These are phyloP conservation scores for Bombus affinis DNA, from an alignment of 1,140 invertebrate genomes.

Conservation along the genomic window DNA sequence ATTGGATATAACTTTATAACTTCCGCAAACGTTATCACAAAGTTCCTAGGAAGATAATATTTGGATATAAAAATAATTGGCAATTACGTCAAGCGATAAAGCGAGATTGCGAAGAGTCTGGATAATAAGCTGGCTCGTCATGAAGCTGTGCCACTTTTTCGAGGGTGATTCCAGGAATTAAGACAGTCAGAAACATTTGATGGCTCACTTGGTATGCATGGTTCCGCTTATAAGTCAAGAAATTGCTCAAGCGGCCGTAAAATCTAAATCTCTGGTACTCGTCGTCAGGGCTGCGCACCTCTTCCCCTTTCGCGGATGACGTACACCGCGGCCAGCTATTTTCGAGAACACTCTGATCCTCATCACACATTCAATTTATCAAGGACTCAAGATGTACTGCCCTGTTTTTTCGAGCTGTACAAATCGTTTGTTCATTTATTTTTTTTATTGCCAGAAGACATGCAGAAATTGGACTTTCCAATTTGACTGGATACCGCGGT, in stretches of 20 bases:
- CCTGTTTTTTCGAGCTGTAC: conserved; percentile 33
- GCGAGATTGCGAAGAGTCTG: not conserved
- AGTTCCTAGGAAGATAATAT: not conserved
- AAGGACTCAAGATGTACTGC: conserved; percentile 60
- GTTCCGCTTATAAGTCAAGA: conserved; percentile 68
- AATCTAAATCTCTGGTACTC: conserved; percentile 76
- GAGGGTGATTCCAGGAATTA: conserved; percentile 29
- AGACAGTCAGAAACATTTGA: conserved; percentile 55
- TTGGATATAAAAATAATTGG: not conserved
- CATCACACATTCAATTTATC: conserved; percentile 80
- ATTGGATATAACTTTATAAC: not conserved
- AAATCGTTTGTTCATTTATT: conserved; percentile 16
- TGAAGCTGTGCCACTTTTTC: not conserved
- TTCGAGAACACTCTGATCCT: conserved; percentile 74
- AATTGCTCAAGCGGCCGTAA: conserved; percentile 74
- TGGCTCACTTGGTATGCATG: conserved; percentile 71
- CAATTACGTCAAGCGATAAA: not conserved
- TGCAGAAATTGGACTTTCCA: conserved; percentile 1
- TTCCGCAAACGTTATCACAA: not conserved
- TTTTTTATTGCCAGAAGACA: not conserved
- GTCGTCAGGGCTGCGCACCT: conserved; percentile 60
- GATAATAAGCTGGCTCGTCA: not conserved
- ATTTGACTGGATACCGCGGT: not conserved
- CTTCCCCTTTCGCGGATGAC: conserved; percentile 39
- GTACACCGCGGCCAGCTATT: conserved; percentile 70